Evolutionary conservation across 1,140 invertebrate genomes (phyloP).

Genomic region (Hermatobates lingyangjiaoensis): DNA sequence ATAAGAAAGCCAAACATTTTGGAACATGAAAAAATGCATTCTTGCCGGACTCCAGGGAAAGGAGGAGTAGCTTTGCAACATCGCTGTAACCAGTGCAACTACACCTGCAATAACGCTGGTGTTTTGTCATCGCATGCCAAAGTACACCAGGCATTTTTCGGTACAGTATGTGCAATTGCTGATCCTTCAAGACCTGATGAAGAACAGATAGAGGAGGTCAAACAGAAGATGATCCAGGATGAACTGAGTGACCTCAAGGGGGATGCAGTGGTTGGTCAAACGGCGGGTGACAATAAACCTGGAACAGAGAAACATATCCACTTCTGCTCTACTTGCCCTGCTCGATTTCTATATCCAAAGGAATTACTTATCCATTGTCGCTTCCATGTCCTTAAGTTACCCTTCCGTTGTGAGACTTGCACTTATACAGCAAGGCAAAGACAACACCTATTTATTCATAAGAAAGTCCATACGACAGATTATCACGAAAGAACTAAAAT

Average conservation of each 20-base stretch:
- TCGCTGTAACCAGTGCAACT: conserved; percentile 60
- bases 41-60: conserved; percentile 23
- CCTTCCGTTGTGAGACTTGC: conserved; percentile 51
- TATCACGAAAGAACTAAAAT: conserved; percentile 60
- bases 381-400: conserved; percentile 41
- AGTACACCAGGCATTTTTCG: conserved; percentile 49
- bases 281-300: background rate
- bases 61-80: conserved; percentile 20
- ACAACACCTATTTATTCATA: conserved; percentile 47
- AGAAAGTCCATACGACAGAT: conserved; percentile 56
- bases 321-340: conserved; percentile 47
- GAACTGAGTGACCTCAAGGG: background rate
- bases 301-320: conserved; percentile 23
- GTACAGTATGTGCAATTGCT: conserved; percentile 46
- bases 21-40: conserved; percentile 75
- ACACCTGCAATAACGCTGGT: conserved; percentile 52
- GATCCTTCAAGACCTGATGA: conserved; percentile 39
- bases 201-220: conserved; percentile 42
- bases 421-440: conserved; percentile 55
- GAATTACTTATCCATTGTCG: conserved; percentile 45
- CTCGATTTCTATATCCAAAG: conserved; percentile 41
- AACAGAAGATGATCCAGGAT: conserved; percentile 8
- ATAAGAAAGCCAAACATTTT: conserved; percentile 53
- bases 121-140: conserved; percentile 58
- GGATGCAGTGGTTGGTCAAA: background rate